Conservation (phyloP, 2,113 vertebrate genomes). For the Carettochelys insculpta region DNA sequence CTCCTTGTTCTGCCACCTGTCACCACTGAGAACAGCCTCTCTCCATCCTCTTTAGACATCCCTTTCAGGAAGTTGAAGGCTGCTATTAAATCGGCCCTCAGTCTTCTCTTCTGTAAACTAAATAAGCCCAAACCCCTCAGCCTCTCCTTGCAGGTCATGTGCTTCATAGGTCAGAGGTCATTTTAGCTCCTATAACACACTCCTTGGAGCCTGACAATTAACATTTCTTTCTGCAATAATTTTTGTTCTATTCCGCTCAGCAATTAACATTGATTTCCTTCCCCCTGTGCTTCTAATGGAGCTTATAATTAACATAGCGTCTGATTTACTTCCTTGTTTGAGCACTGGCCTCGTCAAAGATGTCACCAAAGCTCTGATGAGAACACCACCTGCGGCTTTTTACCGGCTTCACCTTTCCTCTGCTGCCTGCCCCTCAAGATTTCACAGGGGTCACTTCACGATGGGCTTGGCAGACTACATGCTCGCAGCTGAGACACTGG, state of each 20-base stretch:
- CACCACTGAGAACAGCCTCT: no score
- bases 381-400: rapidly evolving
- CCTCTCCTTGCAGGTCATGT: no score
- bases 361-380: neutral
- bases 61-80: no score
- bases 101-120: no score
- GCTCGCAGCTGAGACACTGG: neutral
- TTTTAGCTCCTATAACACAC: neutral
- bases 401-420: no score
- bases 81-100: no score
- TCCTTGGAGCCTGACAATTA: neutral
- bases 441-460: no score
- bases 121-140: no score
- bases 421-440: no score
- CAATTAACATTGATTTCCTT: conserved; percentile 26
- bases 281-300: neutral
- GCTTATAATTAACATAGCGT: conserved; percentile 9
- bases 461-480: neutral
- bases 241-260: neutral
- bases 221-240: neutral
- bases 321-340: neutral
- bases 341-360: neutral
- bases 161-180: no score
- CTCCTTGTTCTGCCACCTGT: no score
- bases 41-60: no score